phyloP scores from a whole-genome alignment of 2,888 invertebrate genomes.

The Cetonia aurata region DNA sequence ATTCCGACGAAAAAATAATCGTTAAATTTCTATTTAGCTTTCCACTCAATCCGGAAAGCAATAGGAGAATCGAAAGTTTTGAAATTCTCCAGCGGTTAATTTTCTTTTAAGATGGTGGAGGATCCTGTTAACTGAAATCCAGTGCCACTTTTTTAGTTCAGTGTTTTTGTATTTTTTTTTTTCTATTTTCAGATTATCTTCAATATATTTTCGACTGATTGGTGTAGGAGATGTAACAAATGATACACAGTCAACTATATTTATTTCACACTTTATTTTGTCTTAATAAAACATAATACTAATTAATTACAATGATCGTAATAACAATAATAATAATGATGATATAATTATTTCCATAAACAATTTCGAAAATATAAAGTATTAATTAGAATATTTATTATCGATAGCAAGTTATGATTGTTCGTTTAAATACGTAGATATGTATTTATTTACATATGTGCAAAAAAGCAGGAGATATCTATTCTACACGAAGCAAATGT shows the following conservation, averaged over 20 bases:
- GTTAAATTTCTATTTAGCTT: too few species aligned
- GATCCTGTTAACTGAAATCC: too few species aligned
- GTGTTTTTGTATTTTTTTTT: too few species aligned
- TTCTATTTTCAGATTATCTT: too few species aligned
- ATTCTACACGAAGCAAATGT: slow-evolving; percentile 20
- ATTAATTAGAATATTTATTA: slow-evolving; percentile 23
- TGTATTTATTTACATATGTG: slow-evolving; percentile 42
- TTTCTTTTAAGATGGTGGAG: too few species aligned
- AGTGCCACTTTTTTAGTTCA: too few species aligned
- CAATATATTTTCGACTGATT: too few species aligned
- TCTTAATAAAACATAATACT: slow-evolving; percentile 29
- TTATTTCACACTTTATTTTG: slow-evolving; percentile 42
- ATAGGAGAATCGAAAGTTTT: too few species aligned
- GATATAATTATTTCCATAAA: slow-evolving; percentile 22
- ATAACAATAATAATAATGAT: slow-evolving; percentile 23
- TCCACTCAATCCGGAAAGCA: too few species aligned
- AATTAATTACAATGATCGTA: too few species aligned
- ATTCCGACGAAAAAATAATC: too few species aligned
- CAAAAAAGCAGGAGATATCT: slow-evolving; percentile 34
- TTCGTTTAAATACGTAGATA: slow-evolving; percentile 41
- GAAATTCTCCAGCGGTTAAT: too few species aligned
- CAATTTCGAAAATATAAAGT: slow-evolving; percentile 37
- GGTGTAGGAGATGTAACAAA: background rate
- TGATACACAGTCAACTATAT: background rate
- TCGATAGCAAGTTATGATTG: slow-evolving; percentile 40